Evolutionary conservation across 2,113 vertebrate genomes (phyloP).

Genomic region (Recurvirostra avosetta): DNA sequence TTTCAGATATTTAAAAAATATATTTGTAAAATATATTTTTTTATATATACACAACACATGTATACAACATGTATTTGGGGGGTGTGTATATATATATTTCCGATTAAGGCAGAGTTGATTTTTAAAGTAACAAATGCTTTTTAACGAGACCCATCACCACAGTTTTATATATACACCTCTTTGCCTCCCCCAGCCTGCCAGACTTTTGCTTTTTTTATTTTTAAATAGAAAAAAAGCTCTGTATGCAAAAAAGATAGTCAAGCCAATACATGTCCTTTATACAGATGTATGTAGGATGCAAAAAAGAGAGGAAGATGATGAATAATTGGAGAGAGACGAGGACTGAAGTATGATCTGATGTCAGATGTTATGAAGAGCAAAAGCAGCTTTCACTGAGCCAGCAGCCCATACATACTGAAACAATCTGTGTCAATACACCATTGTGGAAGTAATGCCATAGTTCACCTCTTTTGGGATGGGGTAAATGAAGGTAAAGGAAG

Average conservation of each 20-base stretch:
- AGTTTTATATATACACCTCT: background rate
- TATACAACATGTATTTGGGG: background rate
- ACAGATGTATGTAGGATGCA: background rate
- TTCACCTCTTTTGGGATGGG: background rate
- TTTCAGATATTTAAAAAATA: background rate
- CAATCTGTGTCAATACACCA: background rate
- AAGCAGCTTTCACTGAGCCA: background rate
- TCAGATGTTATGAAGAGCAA: background rate
- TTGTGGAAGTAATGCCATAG: background rate
- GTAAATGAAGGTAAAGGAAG: background rate
- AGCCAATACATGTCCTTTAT: background rate
- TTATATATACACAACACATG: background rate
- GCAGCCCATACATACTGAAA: background rate
- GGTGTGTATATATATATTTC: background rate
- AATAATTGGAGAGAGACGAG: background rate
- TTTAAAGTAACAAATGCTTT: background rate
- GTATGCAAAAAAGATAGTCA: background rate
- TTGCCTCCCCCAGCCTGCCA: background rate
- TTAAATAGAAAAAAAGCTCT: background rate
- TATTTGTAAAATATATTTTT: background rate
- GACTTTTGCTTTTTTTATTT: background rate
- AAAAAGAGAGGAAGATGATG: background rate
- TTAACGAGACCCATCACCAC: background rate
- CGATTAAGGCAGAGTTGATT: background rate
- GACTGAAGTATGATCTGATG: background rate